These are phyloP conservation scores for Cuculus canorus DNA, from an alignment of 2,797 vertebrate genomes.

Conservation along the genomic window DNA sequence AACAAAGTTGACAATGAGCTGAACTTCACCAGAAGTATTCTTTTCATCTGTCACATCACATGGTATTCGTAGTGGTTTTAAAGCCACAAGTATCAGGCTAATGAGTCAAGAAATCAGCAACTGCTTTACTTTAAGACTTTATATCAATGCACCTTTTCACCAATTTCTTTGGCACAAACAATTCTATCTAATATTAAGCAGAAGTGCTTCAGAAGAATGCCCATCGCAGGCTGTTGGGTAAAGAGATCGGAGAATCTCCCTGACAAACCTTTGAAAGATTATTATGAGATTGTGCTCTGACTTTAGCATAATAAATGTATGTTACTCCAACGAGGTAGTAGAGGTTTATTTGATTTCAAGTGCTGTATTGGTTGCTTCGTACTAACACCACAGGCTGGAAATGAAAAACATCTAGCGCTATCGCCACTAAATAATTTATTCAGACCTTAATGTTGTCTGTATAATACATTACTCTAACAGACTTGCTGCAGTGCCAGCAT, in stretches of 20 bases:
- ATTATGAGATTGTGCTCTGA: background rate
- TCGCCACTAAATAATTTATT: constrained; percentile 72
- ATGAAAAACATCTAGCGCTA: constrained; percentile 59
- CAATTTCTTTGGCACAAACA: constrained; percentile 38
- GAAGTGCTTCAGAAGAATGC: constrained; percentile 50
- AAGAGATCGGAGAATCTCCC: background rate
- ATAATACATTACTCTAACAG: constrained; percentile 52
- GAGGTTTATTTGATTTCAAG: constrained; percentile 37
- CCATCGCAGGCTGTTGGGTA: background rate
- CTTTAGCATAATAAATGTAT: background rate
- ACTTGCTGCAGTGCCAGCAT: constrained; percentile 50
- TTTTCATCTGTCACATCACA: background rate
- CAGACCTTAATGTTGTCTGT: constrained; percentile 68
- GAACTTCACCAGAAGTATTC: background rate
- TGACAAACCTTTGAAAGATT: background rate
- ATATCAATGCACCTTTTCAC: background rate
- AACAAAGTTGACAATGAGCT: background rate
- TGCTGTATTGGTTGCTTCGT: background rate
- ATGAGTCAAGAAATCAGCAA: background rate
- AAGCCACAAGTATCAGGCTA: background rate
- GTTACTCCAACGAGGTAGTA: background rate
- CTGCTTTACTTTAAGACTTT: background rate
- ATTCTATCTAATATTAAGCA: constrained; percentile 28
- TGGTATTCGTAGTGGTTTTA: background rate
- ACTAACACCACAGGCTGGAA: constrained; percentile 47